These are phyloP conservation scores for Lepidotrigona ventralis DNA, from an alignment of 1,140 invertebrate genomes.

Conservation along the genomic window DNA sequence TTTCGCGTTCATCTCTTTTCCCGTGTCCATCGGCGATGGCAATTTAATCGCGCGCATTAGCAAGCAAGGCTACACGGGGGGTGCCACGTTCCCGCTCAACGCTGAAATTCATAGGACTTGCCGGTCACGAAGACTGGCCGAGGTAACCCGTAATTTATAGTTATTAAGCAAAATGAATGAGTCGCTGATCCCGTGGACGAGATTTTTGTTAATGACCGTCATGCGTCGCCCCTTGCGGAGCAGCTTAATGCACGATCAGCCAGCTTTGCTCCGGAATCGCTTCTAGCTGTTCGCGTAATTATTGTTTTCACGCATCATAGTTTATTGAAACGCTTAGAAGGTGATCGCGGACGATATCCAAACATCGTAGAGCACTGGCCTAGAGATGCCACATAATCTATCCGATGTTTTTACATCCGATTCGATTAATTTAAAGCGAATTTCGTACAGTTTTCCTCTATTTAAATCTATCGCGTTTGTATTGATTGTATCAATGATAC, in stretches of 20 bases:
- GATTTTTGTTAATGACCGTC: conserved; percentile 65
- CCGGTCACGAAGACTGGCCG: conserved; percentile 59
- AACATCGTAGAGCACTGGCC: neutral
- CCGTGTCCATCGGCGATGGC: neutral
- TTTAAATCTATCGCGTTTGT: neutral
- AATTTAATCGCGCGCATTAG: conserved; percentile 36
- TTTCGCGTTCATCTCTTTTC: neutral
- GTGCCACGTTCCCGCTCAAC: conserved; percentile 50
- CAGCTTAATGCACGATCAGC: conserved; percentile 41
- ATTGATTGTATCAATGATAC: too few relatives aligned
- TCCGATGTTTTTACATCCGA: neutral
- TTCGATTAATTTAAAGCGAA: too few relatives aligned
- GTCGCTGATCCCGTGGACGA: conserved; percentile 68
- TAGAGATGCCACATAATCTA: neutral
- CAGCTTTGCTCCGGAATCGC: neutral
- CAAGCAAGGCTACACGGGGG: conserved; percentile 59
- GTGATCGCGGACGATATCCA: neutral
- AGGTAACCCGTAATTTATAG: conserved; percentile 74
- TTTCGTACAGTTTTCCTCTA: too few relatives aligned
- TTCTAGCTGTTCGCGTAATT: neutral
- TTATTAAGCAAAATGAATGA: conserved; percentile 74
- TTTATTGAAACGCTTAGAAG: neutral
- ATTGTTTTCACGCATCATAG: neutral
- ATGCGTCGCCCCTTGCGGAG: conserved; percentile 39
- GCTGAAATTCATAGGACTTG: conserved; percentile 67